These are phyloP conservation scores for Diachrysia chrysitis DNA, from an alignment of 2,888 invertebrate genomes.

Conservation along the genomic window DNA sequence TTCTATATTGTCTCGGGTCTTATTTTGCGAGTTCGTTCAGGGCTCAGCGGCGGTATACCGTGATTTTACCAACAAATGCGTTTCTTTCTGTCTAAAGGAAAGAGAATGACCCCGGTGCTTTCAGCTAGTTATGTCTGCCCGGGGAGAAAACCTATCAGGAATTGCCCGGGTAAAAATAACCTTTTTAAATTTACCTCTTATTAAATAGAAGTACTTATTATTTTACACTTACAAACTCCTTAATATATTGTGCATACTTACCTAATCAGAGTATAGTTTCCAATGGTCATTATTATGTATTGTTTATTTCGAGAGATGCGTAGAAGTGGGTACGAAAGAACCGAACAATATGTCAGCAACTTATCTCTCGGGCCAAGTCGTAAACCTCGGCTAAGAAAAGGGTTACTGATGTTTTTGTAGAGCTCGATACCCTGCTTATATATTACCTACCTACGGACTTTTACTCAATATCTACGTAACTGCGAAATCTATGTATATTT, in stretches of 20 bases:
- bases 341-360: conserved; percentile 41
- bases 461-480: conserved; percentile 27
- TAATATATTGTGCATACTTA: too few species aligned
- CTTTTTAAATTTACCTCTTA: too few species aligned
- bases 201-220: too few species aligned
- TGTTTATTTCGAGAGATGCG: neutral
- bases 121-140: too few species aligned
- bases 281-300: neutral
- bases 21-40: too few species aligned
- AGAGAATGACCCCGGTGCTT: too few species aligned
- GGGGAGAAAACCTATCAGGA: too few species aligned
- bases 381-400: conserved; percentile 42
- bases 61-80: neutral
- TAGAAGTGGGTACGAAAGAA: conserved; percentile 11
- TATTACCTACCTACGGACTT: conserved; percentile 41
- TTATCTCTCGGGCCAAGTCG: conserved; percentile 49
- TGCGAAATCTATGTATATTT: neutral
- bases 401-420: conserved; percentile 48
- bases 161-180: too few species aligned
- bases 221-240: too few species aligned
- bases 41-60: too few species aligned
- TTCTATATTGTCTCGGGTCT: too few species aligned
- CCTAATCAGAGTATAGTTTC: neutral
- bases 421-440: conserved; percentile 23
- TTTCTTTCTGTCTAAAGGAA: too few species aligned